Base-by-base conservation (phyloP, 2,888 invertebrate species). In the Tolmerus cingulatus region DNA sequence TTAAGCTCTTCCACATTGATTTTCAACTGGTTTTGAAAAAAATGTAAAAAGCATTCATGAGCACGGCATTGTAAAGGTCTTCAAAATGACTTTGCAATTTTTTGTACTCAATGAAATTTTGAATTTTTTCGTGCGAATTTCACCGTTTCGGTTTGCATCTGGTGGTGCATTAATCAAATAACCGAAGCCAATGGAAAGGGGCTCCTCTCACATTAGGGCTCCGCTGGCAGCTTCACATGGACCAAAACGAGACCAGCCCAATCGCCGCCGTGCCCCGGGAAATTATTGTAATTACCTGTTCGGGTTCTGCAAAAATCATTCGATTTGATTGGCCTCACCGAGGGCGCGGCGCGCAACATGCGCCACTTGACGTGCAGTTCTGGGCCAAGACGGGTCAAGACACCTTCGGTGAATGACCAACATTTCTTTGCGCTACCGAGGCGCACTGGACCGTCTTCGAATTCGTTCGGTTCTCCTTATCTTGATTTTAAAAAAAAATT, bases 271-370 rank as follows among this genome's bases (percentile, higher is more conserved):
- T 30, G 51, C 51, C 43, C 27, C 79, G 23, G 27, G 57, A 66
- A 84, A 84, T 84, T 84, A 84, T 84, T 66, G 82, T 84, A 66
- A 84, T 79, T 79, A 79, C 51, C 40, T 14, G 23, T 79, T 79
- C 78, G 43, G 46, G 23, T 37, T 87, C 79, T 86, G 87, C 86
- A 79, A 57, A 86, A 57, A 86, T 86, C 87, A 74, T 87, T 81
- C 87, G 30, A 86, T 87, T 87, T 85, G 87, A 87, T 87, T 87
- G 87, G 87, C 79, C 51, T 55, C 79, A 51, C 30, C 30, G 79
- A 30, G 51, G 51, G 8, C 27, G 23, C 46, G 23, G 43, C 27
- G 23, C 51, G 51, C 23, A 46, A 46, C 51, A 79, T 27, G 16
- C 23, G 23, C 30, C 66, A 66, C 66, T 66, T 66, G 66, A 66